Percentiles rank a stretch among this genome's conserved stretches.
Conservation (phyloP, 2,888 invertebrate genomes). For the Drosophila recens region DNA sequence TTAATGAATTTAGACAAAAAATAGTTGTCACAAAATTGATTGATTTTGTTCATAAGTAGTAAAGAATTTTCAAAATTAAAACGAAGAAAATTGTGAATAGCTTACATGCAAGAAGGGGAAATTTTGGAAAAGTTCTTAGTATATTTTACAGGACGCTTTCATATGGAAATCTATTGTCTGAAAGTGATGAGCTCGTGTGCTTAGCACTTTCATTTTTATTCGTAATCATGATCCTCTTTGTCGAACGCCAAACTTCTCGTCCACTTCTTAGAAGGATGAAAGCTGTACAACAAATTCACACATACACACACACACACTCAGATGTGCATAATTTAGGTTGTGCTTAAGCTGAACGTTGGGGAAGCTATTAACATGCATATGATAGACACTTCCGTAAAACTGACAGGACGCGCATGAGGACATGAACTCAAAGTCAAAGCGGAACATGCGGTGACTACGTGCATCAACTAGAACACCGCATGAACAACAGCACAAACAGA, state of each 20-base stretch:
- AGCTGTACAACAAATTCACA: slow-evolving; percentile 22
- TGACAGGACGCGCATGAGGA: slow-evolving; percentile 54
- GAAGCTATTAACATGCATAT: slow-evolving; percentile 78
- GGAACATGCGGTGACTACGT: slow-evolving; percentile 71
- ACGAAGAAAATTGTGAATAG: not conserved
- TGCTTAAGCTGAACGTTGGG: slow-evolving; percentile 28
- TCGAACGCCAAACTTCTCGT: slow-evolving; percentile 11
- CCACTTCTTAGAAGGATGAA: slow-evolving; percentile 14
- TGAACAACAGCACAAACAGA: slow-evolving; percentile 14
- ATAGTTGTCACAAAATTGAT: not conserved
- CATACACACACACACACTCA: not conserved
- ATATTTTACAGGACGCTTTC: no score
- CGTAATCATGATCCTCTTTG: slow-evolving; percentile 17
- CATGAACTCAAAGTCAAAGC: slow-evolving; percentile 56
- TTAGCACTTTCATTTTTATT: slow-evolving; percentile 25
- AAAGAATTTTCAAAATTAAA: not conserved
- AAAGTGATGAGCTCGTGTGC: slow-evolving; percentile 25
- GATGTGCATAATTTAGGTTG: slow-evolving; percentile 5
- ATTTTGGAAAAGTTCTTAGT: not conserved
- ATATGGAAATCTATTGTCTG: slow-evolving; percentile 16
- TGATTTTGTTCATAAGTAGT: not conserved
- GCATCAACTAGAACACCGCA: slow-evolving; percentile 51
- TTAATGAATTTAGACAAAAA: not conserved
- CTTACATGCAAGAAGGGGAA: not conserved
- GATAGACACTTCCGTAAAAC: slow-evolving; percentile 78